Evolutionary conservation across 2,113 vertebrate species (phyloP), one percentile per base, ranked within the genome.

Genomic region (Lepus timidus): DNA sequence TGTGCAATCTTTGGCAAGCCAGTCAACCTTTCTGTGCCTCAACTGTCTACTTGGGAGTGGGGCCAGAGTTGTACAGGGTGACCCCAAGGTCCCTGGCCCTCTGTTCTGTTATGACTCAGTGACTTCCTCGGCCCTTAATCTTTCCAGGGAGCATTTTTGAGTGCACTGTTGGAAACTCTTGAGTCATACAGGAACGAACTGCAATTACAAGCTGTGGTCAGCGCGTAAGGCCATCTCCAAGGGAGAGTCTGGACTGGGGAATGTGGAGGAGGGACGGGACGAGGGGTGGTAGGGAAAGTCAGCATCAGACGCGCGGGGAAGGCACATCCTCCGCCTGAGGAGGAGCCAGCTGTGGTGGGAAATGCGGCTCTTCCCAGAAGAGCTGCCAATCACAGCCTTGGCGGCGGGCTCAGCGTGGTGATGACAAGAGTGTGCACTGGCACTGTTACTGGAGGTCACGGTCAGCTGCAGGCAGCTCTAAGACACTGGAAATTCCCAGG

Each of bases 301-400:
- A 4, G 65, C 31, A 82, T 76, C 58, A 39, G 64, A 90, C 70
- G 33, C 0, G 0, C 12, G 14, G 71, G 25, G 31, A 70, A 71
- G 91, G 67, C 76, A 74, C 31, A n/a, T 62, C 68, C 16, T 71
- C 62, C 11, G 76, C 85, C 68, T 36, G 39, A 85, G 44, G 55
- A 94, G 39, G 17, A 65, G 70, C 49, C 82, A 64, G 62, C 88
- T 71, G 52, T 33, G 82, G 39, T 74, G 1, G 0, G 93, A 96
- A 94, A 85, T 22, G 11, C 0, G 70, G 36, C 51, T 93, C 84
- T 95, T 94, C 81, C 87, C 86, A 70, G 84, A 95, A 96, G 61
- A 65, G 39, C 33, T 49, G 85, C 71, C 83, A 13, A 31, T 75
- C 76, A 14, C 64, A 39, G 58, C 6, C 22, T 92, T 85, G 93